Conservation (phyloP, 2,113 vertebrate species). For the Cygnus buccinator region DNA sequence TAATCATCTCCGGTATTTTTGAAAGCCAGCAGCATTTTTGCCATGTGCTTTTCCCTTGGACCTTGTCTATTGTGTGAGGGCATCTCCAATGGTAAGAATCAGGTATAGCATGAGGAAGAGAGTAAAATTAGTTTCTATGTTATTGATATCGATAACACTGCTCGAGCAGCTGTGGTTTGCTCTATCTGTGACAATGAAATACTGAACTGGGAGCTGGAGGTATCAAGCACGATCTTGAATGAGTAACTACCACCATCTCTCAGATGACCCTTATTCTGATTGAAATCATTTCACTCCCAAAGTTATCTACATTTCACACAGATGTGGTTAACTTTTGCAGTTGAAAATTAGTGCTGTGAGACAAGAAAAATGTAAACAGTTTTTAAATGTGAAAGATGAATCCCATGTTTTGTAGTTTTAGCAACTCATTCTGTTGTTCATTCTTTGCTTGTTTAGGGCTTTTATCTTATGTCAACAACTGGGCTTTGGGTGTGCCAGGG, state of each 20-base stretch:
- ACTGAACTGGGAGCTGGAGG: neutral
- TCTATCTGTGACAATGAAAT: neutral
- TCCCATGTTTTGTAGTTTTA: neutral
- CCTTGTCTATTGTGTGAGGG: neutral
- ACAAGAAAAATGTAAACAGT: neutral
- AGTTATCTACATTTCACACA: constrained; percentile 12
- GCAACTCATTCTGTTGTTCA: neutral
- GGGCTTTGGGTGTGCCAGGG: neutral
- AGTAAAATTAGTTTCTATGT: neutral
- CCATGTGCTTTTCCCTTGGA: neutral
- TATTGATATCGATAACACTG: neutral
- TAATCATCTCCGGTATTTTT: neutral
- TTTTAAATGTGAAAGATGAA: neutral
- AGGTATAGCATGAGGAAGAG: rapidly evolving
- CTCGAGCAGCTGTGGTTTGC: neutral
- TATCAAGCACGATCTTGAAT: neutral
- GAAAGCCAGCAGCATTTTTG: neutral
- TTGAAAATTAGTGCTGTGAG: neutral
- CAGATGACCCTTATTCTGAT: neutral
- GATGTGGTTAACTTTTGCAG: neutral
- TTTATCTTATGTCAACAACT: neutral
- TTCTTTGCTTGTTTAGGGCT: neutral
- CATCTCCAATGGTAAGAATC: neutral
- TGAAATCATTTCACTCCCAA: neutral
- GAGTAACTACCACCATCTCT: neutral